Base-by-base conservation (phyloP, 1,140 invertebrate species). In the Aricia agestis region DNA sequence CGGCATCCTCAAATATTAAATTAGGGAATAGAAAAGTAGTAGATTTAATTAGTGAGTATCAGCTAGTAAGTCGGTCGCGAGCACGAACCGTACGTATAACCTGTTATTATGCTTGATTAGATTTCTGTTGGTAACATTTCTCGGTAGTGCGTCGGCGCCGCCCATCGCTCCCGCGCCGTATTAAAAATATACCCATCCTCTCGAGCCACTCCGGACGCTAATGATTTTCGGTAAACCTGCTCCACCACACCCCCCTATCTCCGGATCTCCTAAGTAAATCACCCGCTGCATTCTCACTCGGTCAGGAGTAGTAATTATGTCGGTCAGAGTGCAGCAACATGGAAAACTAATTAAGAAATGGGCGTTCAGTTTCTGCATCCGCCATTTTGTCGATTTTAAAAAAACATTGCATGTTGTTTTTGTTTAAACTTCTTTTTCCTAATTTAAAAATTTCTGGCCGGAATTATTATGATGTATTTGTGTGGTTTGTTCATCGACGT, bases 21-120 rank as follows among this genome's bases (percentile, higher is more conserved):
- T 59, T 69, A 10, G 58, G 36, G 58, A 36, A 69, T 69, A 61
- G 58, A 69, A 69, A 36, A 58, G 31, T 69, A 58, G 59, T 69
- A 52, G 45, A 52, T 69, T 91, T 91, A 91, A 91, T 91, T 90
- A 63, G 18, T 63, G 90, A 91, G 85, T 81, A 88, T 90, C 85
- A 85, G 80, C 74, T 82, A 80, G 80, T 82, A 78, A 85, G 82
- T 82, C 77, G 81, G 84, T 86, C 83, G 79, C 83, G 85, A 84
- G 82, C 83, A 84, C 83, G 88, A 88, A 88, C 85, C 82, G 85
- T 82, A 74, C 82, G 79, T 82, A 82, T 90, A 91, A 91, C 89
- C 89, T 91, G 89, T 90, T 91, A 91, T 91, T 91, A 91, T 83
- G 82, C 72, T 90, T 91, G 89, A 91, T 91, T 91, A 90, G 87